Evolutionary conservation across 2,797 vertebrate species (phyloP).

Genomic region (Hippopotamyrus pictus): DNA sequence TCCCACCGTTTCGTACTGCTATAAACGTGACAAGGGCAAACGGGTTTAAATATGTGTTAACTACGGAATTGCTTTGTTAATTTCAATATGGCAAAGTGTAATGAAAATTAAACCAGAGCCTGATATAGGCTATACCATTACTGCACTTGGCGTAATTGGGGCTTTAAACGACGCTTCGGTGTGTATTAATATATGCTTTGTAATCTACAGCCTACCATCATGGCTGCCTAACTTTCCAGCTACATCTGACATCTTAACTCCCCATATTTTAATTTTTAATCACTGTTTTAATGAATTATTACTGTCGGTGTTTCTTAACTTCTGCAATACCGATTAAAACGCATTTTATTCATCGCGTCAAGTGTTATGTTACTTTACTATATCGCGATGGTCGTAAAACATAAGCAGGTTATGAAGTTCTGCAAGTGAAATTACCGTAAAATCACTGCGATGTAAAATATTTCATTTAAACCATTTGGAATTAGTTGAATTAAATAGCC

Average conservation of each 20-base stretch:
- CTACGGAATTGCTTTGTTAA: conserved; percentile 68
- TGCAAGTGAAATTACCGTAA: neutral
- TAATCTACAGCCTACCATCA: neutral
- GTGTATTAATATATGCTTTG: conserved; percentile 29
- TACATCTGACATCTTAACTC: neutral
- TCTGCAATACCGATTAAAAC: neutral
- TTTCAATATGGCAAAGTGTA: conserved; percentile 72
- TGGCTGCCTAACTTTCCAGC: neutral
- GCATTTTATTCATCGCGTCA: neutral
- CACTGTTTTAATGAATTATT: neutral
- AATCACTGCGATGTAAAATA: neutral
- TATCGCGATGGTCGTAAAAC: neutral
- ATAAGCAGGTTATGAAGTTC: neutral
- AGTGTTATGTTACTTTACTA: neutral
- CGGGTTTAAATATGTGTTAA: conserved; percentile 74
- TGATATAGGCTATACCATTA: conserved; percentile 57
- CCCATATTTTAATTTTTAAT: neutral
- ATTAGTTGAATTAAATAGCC: neutral
- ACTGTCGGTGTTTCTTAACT: neutral
- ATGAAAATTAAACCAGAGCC: conserved; percentile 72
- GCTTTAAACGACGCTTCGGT: conserved; percentile 20
- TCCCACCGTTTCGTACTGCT: conserved; percentile 64
- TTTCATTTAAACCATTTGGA: neutral
- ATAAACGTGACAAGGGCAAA: conserved; percentile 62
- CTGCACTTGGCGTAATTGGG: conserved; percentile 48